Evolutionary conservation across 2,888 invertebrate genomes (phyloP).

Genomic region (Volucella zonaria): DNA sequence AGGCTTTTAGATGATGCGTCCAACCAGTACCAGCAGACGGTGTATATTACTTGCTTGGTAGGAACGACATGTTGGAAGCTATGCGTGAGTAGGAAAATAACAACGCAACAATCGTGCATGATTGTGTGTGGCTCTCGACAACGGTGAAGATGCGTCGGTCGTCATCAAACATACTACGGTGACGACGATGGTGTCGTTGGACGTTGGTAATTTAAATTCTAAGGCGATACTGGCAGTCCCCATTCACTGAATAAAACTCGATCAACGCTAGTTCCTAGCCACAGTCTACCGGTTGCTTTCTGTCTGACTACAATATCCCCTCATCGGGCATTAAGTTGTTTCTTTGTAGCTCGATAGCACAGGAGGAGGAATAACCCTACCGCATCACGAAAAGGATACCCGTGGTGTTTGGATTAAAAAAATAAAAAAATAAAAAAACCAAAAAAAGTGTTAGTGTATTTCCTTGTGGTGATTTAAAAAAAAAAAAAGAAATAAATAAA

Average conservation of each 20-base stretch:
- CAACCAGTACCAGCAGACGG: not conserved
- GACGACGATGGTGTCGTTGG: slow-evolving; percentile 56
- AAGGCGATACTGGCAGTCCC: slow-evolving; percentile 71
- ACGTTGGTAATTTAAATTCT: slow-evolving; percentile 76
- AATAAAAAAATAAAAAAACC: slow-evolving; percentile 25
- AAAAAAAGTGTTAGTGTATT: slow-evolving; percentile 60
- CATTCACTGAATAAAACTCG: slow-evolving; percentile 82
- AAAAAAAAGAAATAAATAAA: slow-evolving; percentile 15
- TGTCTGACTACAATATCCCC: slow-evolving; percentile 78
- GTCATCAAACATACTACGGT: slow-evolving; percentile 35
- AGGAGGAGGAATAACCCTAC: slow-evolving; percentile 60
- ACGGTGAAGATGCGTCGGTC: slow-evolving; percentile 25
- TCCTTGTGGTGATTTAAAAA: slow-evolving; percentile 37
- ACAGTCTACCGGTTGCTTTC: slow-evolving; percentile 83
- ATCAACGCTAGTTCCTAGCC: slow-evolving; percentile 81
- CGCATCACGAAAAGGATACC: slow-evolving; percentile 62
- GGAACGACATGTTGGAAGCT: slow-evolving; percentile 62
- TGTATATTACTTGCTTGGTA: not conserved
- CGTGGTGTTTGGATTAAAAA: slow-evolving; percentile 59
- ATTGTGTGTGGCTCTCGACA: slow-evolving; percentile 41
- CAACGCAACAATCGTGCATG: slow-evolving; percentile 41
- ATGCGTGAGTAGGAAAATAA: slow-evolving; percentile 55
- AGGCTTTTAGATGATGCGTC: slow-evolving; percentile 40
- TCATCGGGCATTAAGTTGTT: slow-evolving; percentile 40
- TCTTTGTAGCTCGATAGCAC: slow-evolving; percentile 59